These are phyloP conservation scores for Plagodis pulveraria DNA, from an alignment of 2,888 invertebrate genomes.

Conservation along the genomic window DNA sequence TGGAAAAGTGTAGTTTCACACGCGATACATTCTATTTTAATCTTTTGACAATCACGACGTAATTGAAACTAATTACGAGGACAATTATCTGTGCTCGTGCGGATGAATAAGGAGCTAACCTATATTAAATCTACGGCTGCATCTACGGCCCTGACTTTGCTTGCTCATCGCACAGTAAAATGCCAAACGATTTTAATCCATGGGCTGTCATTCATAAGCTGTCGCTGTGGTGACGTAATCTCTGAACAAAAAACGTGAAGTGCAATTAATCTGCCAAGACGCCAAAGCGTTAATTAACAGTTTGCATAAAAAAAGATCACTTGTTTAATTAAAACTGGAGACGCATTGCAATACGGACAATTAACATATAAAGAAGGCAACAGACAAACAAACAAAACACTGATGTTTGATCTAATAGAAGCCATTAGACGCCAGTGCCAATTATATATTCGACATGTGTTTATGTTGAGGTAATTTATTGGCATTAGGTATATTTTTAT, in stretches of 20 bases:
- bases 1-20: constrained; percentile 74
- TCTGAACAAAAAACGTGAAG: constrained; percentile 5
- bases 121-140: constrained; percentile 8
- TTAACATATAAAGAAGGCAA: constrained; percentile 44
- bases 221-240: neutral
- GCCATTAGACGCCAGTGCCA: constrained; percentile 42
- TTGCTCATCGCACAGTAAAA: too few species aligned
- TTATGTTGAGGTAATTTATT: constrained; percentile 45
- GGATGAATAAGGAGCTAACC: constrained; percentile 12
- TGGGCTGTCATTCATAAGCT: too few species aligned
- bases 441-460: constrained; percentile 52
- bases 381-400: constrained; percentile 43
- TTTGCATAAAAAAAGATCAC: constrained; percentile 12
- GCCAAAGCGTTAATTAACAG: constrained; percentile 1
- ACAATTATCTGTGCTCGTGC: constrained; percentile 55
- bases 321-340: constrained; percentile 23
- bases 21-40: constrained; percentile 80
- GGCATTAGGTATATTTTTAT: constrained; percentile 42
- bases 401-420: constrained; percentile 43
- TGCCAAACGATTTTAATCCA: too few species aligned
- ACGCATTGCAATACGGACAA: constrained; percentile 35
- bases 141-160: neutral
- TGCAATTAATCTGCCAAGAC: constrained; percentile 11
- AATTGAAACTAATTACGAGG: constrained; percentile 70
- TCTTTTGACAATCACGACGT: constrained; percentile 75